Conservation (phyloP, 2,888 invertebrate genomes). For the Chymomyza amoena region DNA sequence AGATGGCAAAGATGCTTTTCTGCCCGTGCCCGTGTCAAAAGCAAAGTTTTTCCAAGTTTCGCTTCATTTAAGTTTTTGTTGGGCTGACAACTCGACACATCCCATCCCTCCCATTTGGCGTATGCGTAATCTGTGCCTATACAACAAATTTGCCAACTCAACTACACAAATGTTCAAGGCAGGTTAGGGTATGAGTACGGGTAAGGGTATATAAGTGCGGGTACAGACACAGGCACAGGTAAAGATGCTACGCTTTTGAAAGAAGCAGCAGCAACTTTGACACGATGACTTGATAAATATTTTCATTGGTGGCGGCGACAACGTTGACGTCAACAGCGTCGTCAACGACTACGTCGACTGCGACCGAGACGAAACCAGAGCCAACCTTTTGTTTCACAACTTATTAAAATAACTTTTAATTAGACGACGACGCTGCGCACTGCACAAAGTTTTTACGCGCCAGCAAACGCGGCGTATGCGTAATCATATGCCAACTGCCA, state of each 20-base stretch:
- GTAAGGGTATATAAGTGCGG: background rate
- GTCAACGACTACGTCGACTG: slow-evolving; percentile 16
- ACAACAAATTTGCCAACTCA: background rate
- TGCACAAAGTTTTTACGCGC: slow-evolving; percentile 32
- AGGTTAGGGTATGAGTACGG: too few species aligned
- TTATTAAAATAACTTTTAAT: slow-evolving; percentile 57
- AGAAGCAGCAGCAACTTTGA: slow-evolving; percentile 30
- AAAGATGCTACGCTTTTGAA: background rate
- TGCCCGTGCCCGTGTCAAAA: slow-evolving; percentile 41
- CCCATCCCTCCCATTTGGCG: slow-evolving; percentile 24
- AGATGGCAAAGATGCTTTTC: background rate
- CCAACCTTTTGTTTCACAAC: slow-evolving; percentile 44
- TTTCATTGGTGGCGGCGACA: slow-evolving; percentile 51
- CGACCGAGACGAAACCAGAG: background rate
- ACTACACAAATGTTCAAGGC: background rate
- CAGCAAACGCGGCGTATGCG: slow-evolving; percentile 48
- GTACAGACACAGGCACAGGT: background rate
- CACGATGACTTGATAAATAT: slow-evolving; percentile 54
- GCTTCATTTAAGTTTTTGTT: slow-evolving; percentile 57
- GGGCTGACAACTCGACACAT: slow-evolving; percentile 43
- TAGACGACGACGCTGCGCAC: slow-evolving; percentile 40
- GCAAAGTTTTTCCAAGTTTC: slow-evolving; percentile 46
- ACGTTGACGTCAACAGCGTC: slow-evolving; percentile 25
- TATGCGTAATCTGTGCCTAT: slow-evolving; percentile 42
- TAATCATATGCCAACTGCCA: slow-evolving; percentile 23